Conservation (phyloP, 1,140 invertebrate genomes). For the Dendrolimus punctatus region DNA sequence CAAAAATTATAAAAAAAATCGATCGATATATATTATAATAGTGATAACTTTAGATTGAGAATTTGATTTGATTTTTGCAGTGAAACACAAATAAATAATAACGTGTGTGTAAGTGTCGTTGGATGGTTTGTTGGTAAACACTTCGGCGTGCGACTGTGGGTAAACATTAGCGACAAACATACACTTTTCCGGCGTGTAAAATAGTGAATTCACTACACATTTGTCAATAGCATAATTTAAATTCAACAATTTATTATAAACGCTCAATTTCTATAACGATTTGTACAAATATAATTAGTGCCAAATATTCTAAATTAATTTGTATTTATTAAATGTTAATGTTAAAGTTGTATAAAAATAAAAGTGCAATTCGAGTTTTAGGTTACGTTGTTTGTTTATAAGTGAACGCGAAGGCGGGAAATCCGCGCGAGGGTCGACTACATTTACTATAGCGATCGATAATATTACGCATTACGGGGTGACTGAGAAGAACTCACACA, state of each 20-base stretch:
- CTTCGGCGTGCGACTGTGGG: conserved; percentile 32
- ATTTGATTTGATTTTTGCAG: background rate
- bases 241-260: too few species aligned
- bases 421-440: conserved; percentile 20
- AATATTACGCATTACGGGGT: conserved; percentile 63
- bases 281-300: too few species aligned
- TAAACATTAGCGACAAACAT: conserved; percentile 3
- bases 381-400: too few species aligned
- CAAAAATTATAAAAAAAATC: too few species aligned
- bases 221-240: too few species aligned
- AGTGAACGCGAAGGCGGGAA: conserved; percentile 20
- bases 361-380: too few species aligned
- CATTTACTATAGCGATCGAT: conserved; percentile 64
- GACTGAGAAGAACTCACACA: conserved; percentile 49
- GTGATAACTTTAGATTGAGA: conserved; percentile 8
- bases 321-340: too few species aligned
- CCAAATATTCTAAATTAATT: too few species aligned
- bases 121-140: conserved; percentile 63
- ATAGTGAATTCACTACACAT: too few species aligned
- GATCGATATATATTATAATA: background rate
- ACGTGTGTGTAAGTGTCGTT: conserved; percentile 12
- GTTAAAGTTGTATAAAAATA: too few species aligned
- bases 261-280: too few species aligned
- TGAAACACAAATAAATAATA: conserved; percentile 27
- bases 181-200: too few species aligned